Evolutionary conservation across 2,888 invertebrate species (phyloP).

Genomic region (Salticus scenicus): DNA sequence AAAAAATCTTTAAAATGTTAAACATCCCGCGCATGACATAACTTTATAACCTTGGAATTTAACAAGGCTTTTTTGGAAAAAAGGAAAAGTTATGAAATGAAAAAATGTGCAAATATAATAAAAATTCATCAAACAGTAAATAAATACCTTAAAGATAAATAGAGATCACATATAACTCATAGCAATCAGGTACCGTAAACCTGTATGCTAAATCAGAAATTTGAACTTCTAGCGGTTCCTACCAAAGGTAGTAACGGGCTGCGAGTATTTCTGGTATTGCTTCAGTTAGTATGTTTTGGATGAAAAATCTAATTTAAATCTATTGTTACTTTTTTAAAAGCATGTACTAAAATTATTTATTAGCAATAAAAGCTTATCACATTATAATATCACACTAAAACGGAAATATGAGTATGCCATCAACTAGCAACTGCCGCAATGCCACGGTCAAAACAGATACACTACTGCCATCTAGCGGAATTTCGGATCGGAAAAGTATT

Average conservation of each 20-base stretch:
- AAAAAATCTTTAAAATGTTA: conserved; percentile 26
- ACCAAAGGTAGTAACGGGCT: neutral
- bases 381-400: conserved; percentile 60
- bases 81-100: neutral
- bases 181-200: neutral
- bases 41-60: conserved; percentile 56
- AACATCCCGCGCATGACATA: conserved; percentile 64
- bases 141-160: neutral
- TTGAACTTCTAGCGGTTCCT: conserved; percentile 5
- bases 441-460: conserved; percentile 61
- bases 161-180: neutral
- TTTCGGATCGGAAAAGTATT: neutral
- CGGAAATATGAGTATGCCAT: conserved; percentile 65
- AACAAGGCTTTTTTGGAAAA: conserved; percentile 10
- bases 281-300: too few relatives aligned
- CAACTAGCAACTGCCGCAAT: conserved; percentile 66
- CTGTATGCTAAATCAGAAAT: neutral
- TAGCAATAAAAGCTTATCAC: conserved; percentile 63
- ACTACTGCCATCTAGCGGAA: conserved; percentile 60
- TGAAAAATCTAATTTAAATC: too few relatives aligned
- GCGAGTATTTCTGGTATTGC: too few relatives aligned
- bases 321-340: neutral
- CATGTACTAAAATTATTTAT: conserved; percentile 11
- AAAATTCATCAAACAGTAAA: neutral
- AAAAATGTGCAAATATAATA: neutral